Base-by-base conservation (phyloP, 2,888 invertebrate genomes). In the Lepidonotus clava region DNA sequence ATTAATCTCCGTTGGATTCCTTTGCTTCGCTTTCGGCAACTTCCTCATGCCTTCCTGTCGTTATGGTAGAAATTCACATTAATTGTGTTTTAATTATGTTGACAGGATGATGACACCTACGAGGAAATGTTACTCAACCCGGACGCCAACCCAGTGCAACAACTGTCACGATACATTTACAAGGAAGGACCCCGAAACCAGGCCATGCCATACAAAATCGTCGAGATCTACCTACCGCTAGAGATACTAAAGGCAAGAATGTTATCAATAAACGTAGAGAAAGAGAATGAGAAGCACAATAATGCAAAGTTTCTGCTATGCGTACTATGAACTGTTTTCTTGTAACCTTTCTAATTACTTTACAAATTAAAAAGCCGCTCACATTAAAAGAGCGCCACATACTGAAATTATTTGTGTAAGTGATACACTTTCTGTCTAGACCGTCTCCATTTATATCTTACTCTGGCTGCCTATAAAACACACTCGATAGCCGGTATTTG, bases 181-280 rank as follows among this genome's bases (percentile, higher is more conserved):
- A 76, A 87, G 40, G 84, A 85, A 38, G 61, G 87, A 2, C 67
- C 66, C 18, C 34, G 89, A 11, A 88, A 87, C 40, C 51, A 86
- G n/a, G 67, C 85, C 14, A 40, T 87, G 51, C 84, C 71, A 21
- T 84, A 89, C 36, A 83, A 86, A 32, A 84, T 46, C 18, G 87
- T 90, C 18, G 88, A 90, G 71, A 83, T 90, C 21, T 87, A 86
- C 40, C 56, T 89, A 11, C 90, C 90, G 0, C 87, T 88, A 18
- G 88, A 87, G 0, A 38, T 90, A 6, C 85, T 90, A 28, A 87
- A 89, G 89, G 90, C 89, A 21, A 53, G 71, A 34, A 24, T 76
- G n/a, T 21, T 24, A 34, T 76, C n/a, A n/a, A n/a, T n/a, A n/a
- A n/a, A n/a, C n/a, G n/a, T n/a, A n/a, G n/a, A n/a, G n/a, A n/a